Conservation (phyloP, 2,797 vertebrate species). For the Chaenodraco wilsoni region DNA sequence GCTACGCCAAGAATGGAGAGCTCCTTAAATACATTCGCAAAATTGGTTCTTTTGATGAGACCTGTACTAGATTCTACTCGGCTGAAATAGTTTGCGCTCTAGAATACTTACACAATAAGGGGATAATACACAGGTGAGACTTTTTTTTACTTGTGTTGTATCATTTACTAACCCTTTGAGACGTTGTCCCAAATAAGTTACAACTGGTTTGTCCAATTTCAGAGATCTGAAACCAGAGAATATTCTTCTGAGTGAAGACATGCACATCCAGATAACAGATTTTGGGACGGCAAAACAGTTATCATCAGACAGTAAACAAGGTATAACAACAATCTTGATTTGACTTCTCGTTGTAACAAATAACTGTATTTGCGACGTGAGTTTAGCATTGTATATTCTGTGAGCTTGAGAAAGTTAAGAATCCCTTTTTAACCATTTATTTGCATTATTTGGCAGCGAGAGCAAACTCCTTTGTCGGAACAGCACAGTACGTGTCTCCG, state of each 20-base stretch:
- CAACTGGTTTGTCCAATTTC: conserved; percentile 61
- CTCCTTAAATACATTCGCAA: conserved; percentile 99
- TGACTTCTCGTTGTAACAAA: neutral
- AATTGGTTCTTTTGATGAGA: conserved; percentile 99
- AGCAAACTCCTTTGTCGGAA: conserved; percentile 99
- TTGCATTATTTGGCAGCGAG: conserved; percentile 83
- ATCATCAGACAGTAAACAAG: conserved; percentile 96
- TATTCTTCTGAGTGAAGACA: conserved; percentile 97
- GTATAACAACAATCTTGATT: conserved; percentile 64
- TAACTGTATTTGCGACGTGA: neutral
- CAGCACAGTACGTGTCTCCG: conserved; percentile 98
- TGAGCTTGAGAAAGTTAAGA: neutral
- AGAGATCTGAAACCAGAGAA: conserved; percentile 99
- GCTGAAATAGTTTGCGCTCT: conserved; percentile 97
- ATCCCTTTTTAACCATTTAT: conserved; percentile 15
- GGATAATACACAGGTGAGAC: conserved; percentile 97
- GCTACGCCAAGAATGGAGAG: conserved; percentile 99
- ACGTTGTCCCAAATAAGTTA: neutral
- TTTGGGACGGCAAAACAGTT: conserved; percentile 98
- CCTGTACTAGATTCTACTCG: conserved; percentile 98
- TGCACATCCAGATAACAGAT: conserved; percentile 99
- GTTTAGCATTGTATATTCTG: neutral
- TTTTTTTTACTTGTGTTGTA: neutral
- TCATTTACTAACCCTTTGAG: neutral
- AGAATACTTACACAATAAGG: conserved; percentile 97